phyloP scores from a whole-genome alignment of 1,140 invertebrate species.

The Diploscapter pachys region DNA sequence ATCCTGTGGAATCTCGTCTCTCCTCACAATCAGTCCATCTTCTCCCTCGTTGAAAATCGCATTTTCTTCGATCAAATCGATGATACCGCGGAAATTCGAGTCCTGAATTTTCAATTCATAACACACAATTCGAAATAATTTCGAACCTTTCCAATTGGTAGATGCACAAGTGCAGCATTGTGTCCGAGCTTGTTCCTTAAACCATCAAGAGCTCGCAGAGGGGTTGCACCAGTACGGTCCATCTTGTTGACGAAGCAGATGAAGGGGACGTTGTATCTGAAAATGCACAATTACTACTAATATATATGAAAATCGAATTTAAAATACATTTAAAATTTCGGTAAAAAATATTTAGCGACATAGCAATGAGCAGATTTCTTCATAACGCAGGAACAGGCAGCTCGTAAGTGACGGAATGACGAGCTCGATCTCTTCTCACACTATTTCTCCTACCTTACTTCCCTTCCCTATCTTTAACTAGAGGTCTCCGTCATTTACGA shows the following conservation, averaged over 20 bases:
- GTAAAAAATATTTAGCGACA: too few relatives aligned
- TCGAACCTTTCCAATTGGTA: slow-evolving; percentile 77
- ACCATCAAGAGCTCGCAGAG: slow-evolving; percentile 67
- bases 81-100: slow-evolving; percentile 76
- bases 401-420: too few relatives aligned
- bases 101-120: slow-evolving; percentile 65
- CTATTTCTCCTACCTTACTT: too few relatives aligned
- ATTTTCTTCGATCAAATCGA: slow-evolving; percentile 82
- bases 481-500: too few relatives aligned
- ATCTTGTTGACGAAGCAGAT: slow-evolving; percentile 98
- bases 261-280: slow-evolving; percentile 87
- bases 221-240: slow-evolving; percentile 85
- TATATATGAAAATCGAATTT: too few relatives aligned
- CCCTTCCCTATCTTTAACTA: too few relatives aligned
- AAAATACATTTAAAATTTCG: too few relatives aligned
- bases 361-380: too few relatives aligned
- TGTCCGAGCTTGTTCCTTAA: slow-evolving; percentile 80
- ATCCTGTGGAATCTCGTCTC: slow-evolving; percentile 79
- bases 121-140: too few relatives aligned
- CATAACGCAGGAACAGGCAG: too few relatives aligned
- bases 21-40: slow-evolving; percentile 66
- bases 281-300: background rate
- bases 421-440: too few relatives aligned
- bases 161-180: slow-evolving; percentile 89
- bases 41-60: slow-evolving; percentile 90